Percentiles rank a stretch among this genome's conserved stretches.
Evolutionary conservation across 2,797 vertebrate genomes (phyloP).

Genomic region (Myotis daubentonii): DNA sequence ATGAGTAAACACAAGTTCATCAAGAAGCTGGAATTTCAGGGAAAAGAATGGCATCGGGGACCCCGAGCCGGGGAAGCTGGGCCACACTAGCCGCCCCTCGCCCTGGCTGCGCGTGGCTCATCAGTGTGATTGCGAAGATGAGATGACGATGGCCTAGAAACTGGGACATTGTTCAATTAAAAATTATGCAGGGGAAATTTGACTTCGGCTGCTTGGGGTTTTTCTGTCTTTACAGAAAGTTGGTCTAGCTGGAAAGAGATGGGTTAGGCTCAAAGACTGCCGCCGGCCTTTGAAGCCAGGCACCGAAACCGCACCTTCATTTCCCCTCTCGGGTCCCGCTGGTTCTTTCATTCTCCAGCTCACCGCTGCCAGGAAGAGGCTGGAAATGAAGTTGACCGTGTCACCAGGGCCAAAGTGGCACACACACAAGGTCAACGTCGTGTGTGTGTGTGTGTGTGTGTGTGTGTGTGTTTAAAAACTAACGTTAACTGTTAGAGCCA

Average conservation of each 20-base stretch:
- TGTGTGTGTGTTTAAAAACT: slow-evolving; percentile 2
- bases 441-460: neutral
- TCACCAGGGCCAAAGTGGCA: slow-evolving; percentile 68
- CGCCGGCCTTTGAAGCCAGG: slow-evolving; percentile 44
- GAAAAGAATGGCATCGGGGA: neutral
- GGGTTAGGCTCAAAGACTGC: slow-evolving; percentile 36
- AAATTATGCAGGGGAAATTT: slow-evolving; percentile 68
- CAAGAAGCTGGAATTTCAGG: neutral
- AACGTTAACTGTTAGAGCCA: neutral
- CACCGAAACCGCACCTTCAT: slow-evolving; percentile 32
- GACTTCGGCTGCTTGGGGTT: slow-evolving; percentile 65
- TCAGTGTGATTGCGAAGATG: slow-evolving; percentile 31
- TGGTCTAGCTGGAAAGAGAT: slow-evolving; percentile 69
- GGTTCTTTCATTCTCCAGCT: slow-evolving; percentile 65
- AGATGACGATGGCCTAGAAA: slow-evolving; percentile 62
- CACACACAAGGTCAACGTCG: slow-evolving; percentile 59
- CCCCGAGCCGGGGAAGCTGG: neutral
- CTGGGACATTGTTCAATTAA: slow-evolving; percentile 64
- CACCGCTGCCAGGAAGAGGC: slow-evolving; percentile 79
- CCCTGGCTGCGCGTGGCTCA: neutral
- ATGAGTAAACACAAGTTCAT: slow-evolving; percentile 23
- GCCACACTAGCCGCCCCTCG: neutral
- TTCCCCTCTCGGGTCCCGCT: slow-evolving; percentile 58
- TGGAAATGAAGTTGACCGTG: slow-evolving; percentile 50
- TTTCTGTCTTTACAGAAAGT: slow-evolving; percentile 78